Conservation (phyloP, 2,888 invertebrate genomes). For the Venusia cambrica region DNA sequence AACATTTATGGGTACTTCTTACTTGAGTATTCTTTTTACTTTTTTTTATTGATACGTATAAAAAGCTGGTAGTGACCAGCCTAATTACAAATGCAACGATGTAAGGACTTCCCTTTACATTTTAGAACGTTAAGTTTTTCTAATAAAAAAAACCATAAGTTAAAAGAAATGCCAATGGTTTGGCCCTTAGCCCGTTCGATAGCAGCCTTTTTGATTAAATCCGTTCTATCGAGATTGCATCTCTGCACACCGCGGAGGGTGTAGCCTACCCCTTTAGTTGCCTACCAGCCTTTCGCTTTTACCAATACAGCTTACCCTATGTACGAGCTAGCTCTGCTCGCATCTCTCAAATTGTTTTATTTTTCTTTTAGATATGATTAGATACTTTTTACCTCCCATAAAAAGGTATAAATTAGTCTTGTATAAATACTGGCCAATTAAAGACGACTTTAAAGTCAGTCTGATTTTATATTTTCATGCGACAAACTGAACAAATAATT, state of each 20-base stretch:
- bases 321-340: conserved; percentile 14
- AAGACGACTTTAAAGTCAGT: conserved; percentile 12
- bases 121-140: not conserved
- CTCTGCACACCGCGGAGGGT: conserved; percentile 3
- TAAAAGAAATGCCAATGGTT: not conserved
- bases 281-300: conserved; percentile 5
- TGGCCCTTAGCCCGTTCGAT: too few species aligned
- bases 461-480: not conserved
- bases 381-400: conserved; percentile 1
- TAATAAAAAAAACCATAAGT: not conserved
- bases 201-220: conserved; percentile 8
- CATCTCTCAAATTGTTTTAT: conserved; percentile 1
- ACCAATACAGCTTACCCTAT: conserved; percentile 7
- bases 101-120: too few species aligned
- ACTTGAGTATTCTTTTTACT: too few species aligned
- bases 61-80: too few species aligned
- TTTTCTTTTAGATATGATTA: conserved; percentile 5
- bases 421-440: conserved; percentile 26
- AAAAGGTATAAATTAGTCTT: conserved; percentile 5
- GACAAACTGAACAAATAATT: not conserved
- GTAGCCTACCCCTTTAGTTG: conserved; percentile 4
- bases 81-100: too few species aligned
- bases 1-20: too few species aligned
- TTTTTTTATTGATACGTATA: too few species aligned
- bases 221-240: conserved; percentile 9